Base-by-base conservation (phyloP, 37 sponge, comb jelly and placozoan genomes). In the Spongilla lacustris region DNA sequence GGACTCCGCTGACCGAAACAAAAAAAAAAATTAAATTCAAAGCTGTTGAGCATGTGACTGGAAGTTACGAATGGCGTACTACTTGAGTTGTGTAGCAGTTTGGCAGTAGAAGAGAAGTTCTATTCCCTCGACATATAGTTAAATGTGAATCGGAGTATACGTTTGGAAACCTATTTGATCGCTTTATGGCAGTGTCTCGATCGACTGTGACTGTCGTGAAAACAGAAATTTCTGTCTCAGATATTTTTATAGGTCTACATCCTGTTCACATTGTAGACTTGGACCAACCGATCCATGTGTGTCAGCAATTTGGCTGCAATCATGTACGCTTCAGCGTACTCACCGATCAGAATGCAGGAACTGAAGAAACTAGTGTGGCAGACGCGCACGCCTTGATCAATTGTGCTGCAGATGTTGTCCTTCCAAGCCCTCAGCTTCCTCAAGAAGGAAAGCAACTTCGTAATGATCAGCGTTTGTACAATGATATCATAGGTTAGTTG, bases 381-480 rank as follows among this genome's bases (percentile, higher is more conserved):
- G 32, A 72, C 13, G 32, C 29, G 71, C 29, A 24, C 17, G 73
- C 73, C 73, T 28, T 70, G 32, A 72, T 14, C 31, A 33, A 72
- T 34, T 1, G 32, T 33, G 29, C 27, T 33, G 29, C 27, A 34
- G 32, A 33, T 34, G 14, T 34, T 34, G 31, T 72, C 11, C 28
- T 34, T 33, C 73, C 73, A 34, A 34, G 31, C 32, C 29, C 17
- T 34, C 73, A 34, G 32, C 31, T 72, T 72, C 73, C 73, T 33
- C 29, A 1, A 13, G 73, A 72, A 72, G 73, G 73, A 24, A 72
- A 72, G 29, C 73, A 72, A 33, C 32, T 11, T 30, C 29, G 29
- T 11, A 72, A 33, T 72, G 73, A 72, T 33, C 73, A 72, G 73
- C 29, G 73, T 72, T 72, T 72, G 73, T 30, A 72, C 29, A 72